Evolutionary conservation across 2,888 invertebrate species (phyloP), one percentile per base, ranked within the genome.

Genomic region (Drosophila borealis): DNA sequence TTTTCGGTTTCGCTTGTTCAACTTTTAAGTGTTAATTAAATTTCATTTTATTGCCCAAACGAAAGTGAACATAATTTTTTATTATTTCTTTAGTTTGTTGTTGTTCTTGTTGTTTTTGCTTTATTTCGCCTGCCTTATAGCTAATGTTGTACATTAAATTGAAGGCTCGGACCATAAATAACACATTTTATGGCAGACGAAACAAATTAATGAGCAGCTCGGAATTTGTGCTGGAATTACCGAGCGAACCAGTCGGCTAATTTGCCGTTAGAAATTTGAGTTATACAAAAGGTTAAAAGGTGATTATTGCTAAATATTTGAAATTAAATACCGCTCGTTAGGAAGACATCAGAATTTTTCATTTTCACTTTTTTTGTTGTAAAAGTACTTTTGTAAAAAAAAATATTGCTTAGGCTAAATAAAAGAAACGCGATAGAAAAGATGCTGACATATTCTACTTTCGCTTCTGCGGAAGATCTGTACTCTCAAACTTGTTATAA

Each of bases 11-110:
- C 68, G 48, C 61, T 54, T 66, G 49, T 49, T 62, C 54, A 61
- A 70, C 51, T 81, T 66, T 88, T 67, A 81, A 78, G 78, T 88
- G 80, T 75, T 82, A 85, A 85, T 88, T 84, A 85, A 88, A 75
- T 78, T 72, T 75, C 45, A 66, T 75, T 78, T 78, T 59, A 71
- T 64, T 75, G 71, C 63, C 25, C 59, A 60, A 69, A 79, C 44
- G 69, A 78, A 78, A 78, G 63, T 72, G 46, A 75, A 68, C 56
- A 74, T 51, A 54, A 34, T n/a, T 56, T 51, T 49, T 57, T 36
- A 54, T 57, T 48, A 53, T 53, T 54, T 60, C 8, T 45, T 17
- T 34, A 45, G 17, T 2, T n/a, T 11, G 34, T 51, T 63, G 17
- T 59, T 61, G 39, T 66, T 45, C 39, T 48, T 25, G 29, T 29